These are phyloP conservation scores for Mechanitis mazaeus DNA, from an alignment of 2,888 invertebrate species.

Conservation along the genomic window DNA sequence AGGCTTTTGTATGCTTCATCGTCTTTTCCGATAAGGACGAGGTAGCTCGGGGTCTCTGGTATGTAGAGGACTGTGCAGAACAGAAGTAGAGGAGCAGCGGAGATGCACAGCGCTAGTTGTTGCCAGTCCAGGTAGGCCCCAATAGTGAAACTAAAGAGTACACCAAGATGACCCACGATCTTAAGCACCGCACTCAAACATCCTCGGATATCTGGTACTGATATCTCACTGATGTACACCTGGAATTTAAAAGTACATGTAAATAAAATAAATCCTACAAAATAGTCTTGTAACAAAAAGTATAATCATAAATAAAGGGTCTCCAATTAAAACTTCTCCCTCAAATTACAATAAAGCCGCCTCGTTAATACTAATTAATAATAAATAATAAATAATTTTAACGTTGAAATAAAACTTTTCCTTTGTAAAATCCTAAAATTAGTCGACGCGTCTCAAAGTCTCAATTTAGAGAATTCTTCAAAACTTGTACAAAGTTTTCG, in stretches of 20 bases:
- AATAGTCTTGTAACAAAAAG: constrained; percentile 15
- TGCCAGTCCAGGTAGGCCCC: constrained; percentile 91
- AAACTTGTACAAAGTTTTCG: constrained; percentile 42
- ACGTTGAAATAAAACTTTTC: constrained; percentile 41
- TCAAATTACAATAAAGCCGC: constrained; percentile 15
- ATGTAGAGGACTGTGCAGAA: constrained; percentile 86
- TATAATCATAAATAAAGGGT: not conserved
- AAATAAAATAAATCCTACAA: constrained; percentile 8
- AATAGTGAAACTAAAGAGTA: constrained; percentile 87
- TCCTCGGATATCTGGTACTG: constrained; percentile 90
- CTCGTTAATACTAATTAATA: constrained; percentile 36
- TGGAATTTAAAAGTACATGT: constrained; percentile 44
- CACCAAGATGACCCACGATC: constrained; percentile 89
- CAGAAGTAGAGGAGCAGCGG: constrained; percentile 85
- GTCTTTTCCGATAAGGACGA: constrained; percentile 85
- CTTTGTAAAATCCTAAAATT: constrained; percentile 43
- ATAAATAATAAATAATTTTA: constrained; percentile 54
- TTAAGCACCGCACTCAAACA: constrained; percentile 91
- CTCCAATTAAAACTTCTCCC: not conserved
- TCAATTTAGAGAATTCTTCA: constrained; percentile 30
- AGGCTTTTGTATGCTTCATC: constrained; percentile 80
- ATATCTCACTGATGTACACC: constrained; percentile 95
- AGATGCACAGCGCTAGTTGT: constrained; percentile 87
- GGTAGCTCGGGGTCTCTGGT: constrained; percentile 92
- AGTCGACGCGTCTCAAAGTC: constrained; percentile 28